Evolutionary conservation across 2,797 vertebrate species (phyloP), one percentile per base, ranked within the genome.

Genomic region (Vultur gryphus): DNA sequence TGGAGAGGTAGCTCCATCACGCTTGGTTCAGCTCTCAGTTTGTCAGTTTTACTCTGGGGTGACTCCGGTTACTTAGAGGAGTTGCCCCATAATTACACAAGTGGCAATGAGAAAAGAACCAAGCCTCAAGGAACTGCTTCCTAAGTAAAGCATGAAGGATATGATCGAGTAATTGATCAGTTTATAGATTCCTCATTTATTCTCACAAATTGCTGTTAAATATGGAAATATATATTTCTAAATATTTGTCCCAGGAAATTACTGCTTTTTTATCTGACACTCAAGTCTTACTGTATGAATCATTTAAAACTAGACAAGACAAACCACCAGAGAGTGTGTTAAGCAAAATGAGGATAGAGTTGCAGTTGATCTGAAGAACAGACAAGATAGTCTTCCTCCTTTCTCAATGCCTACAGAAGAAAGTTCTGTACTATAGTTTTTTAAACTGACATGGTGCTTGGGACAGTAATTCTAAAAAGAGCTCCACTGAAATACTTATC

Each of bases 201-300:
- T 88, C 80, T 78, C 20, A 52, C 31, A 92, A 75, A 81, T 66
- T 90, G 48, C 51, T 80, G 44, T 87, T 94, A 84, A 93, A 95
- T 72, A 76, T 51, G n/a, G 37, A 80, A 70, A 92, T 71, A 41
- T 1, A 16, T 35, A 73, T 70, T 90, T 89, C 66, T 52, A 95
- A 95, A 80, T 89, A 92, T 80, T 85, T 93, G 46, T 95, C 59
- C 62, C 39, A 57, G 66, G 49, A 95, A 90, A 91, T 84, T 52
- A 76, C 37, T 55, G 21, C 24, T 82, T 29, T 89, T 91, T 86
- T 89, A 61, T 90, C 80, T 89, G 73, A 84, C 79, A 41, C 46
- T 76, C 10, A 84, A 76, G 37, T 72, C 59, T 94, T 55, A 76
- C 37, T 55, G 6, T 73, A 54, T 61, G 55, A 93, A 82, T 93